A percentile compares a stretch with the other conserved stretches of the same genome.
These are phyloP conservation scores for Flexamia atlantica DNA, from an alignment of 2,888 invertebrate genomes.

Conservation along the genomic window DNA sequence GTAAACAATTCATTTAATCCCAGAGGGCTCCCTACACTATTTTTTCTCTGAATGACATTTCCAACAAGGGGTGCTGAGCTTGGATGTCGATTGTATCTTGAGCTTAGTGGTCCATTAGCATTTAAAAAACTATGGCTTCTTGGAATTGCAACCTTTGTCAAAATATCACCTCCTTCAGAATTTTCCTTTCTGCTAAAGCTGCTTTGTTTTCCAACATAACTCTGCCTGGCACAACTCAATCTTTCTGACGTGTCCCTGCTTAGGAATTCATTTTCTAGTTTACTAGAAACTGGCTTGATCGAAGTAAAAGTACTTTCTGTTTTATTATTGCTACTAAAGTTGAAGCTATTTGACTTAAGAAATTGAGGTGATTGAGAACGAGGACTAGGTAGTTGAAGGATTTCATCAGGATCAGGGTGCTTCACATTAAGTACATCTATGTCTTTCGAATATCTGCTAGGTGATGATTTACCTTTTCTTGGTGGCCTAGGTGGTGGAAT, in stretches of 20 bases:
- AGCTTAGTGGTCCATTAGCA: constrained; percentile 79
- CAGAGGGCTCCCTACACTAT: constrained; percentile 86
- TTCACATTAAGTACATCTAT: constrained; percentile 11
- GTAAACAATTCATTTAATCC: constrained; percentile 93
- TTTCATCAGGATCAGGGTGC: constrained; percentile 33
- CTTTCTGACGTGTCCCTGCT: background rate
- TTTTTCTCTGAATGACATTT: constrained; percentile 63
- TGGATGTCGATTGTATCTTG: constrained; percentile 63
- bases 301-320: constrained; percentile 14
- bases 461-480: constrained; percentile 54
- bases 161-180: constrained; percentile 79
- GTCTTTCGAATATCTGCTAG: background rate
- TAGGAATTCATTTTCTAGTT: background rate
- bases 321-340: constrained; percentile 36
- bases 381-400: constrained; percentile 42
- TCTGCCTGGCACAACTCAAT: background rate
- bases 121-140: constrained; percentile 92
- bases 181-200: constrained; percentile 42
- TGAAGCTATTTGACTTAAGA: constrained; percentile 43
- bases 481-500: constrained; percentile 60
- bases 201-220: constrained; percentile 32
- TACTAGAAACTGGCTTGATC: background rate
- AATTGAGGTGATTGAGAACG: constrained; percentile 35
- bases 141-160: constrained; percentile 92
- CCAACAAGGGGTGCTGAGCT: constrained; percentile 50